Evolutionary conservation across 2,888 invertebrate species (phyloP), one percentile per base, ranked within the genome.

Genomic region (Diaphora mendica): DNA sequence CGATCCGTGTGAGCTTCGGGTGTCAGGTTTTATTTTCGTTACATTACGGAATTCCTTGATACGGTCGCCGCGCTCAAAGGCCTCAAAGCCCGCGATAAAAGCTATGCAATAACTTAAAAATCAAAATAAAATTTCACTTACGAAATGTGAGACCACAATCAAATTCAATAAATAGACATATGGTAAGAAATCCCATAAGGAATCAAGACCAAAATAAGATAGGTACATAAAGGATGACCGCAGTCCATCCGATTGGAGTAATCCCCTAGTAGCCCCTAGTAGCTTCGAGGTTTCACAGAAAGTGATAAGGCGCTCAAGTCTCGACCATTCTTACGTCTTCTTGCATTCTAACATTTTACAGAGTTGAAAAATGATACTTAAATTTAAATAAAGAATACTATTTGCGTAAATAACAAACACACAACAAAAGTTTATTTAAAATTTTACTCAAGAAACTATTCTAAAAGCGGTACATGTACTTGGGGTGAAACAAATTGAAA

Each of bases 401-500:
- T 44, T 62, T 68, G 48, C 64, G 26, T 72, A 39, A 72, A 64
- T 64, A 64, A 51, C 33, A 65, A 55, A 1, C 9, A 8, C 23
- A n/a, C 17, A 13, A 30, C 35, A 48, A 75, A 77, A 74, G 64
- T 76, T 73, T 70, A 74, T 64, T 79, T 74, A 76, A 69, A 77
- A 74, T 72, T 72, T 75, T 70, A 72, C 44, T 67, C 70, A 76
- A 79, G 81, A 82, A 81, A 80, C 82, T 80, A 79, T 83, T 79
- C 78, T 71, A 78, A 75, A 82, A 81, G 74, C 79, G 76, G 77
- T 77, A 78, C 80, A 79, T 84, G 82, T 83, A 85, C 80, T 85
- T 80, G 75, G 79, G 79, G 80, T 75, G 78, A 85, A 89, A 88
- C 86, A 87, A 87, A 88, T 87, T 87, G 87, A 86, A 88, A 89